Percentiles rank a stretch among this genome's conserved stretches.
Conservation (phyloP, 2,888 invertebrate species). For the Drosophila meridiana region DNA sequence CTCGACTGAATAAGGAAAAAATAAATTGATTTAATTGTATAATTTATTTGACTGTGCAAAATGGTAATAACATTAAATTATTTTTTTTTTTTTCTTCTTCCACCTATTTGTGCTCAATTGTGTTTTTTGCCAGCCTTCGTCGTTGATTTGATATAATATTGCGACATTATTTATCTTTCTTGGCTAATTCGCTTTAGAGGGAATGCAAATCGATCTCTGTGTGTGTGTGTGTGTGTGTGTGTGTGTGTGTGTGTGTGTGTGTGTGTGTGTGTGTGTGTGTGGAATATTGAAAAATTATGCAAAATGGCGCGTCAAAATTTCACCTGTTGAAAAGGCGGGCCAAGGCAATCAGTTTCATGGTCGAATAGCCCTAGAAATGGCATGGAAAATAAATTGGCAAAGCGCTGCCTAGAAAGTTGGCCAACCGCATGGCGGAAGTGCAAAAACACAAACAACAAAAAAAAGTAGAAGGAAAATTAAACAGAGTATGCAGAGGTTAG, state of each 20-base stretch:
- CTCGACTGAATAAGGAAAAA: slow-evolving; percentile 4
- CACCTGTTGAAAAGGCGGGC: slow-evolving; percentile 66
- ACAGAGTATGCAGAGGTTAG: background rate
- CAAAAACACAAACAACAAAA: background rate
- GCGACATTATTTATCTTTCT: slow-evolving; percentile 44
- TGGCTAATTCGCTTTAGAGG: slow-evolving; percentile 20
- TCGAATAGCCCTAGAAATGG: slow-evolving; percentile 65
- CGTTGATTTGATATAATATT: slow-evolving; percentile 47
- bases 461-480: slow-evolving; percentile 3
- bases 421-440: slow-evolving; percentile 58
- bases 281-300: slow-evolving; percentile 68
- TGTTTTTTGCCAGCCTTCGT: slow-evolving; percentile 52
- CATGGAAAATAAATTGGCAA: slow-evolving; percentile 20
- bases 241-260: slow-evolving; percentile 18
- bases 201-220: slow-evolving; percentile 58
- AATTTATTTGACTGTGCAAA: slow-evolving; percentile 37
- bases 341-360: slow-evolving; percentile 62
- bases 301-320: slow-evolving; percentile 57
- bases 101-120: slow-evolving; percentile 41
- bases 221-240: background rate
- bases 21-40: slow-evolving; percentile 8
- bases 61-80: slow-evolving; percentile 60
- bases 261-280: slow-evolving; percentile 11
- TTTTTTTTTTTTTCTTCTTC: slow-evolving; percentile 17
- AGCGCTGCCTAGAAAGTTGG: slow-evolving; percentile 57